Evolutionary conservation across 92 coral and sea anemone species (phyloP).

Genomic region (Parazoanthus atlanticus): DNA sequence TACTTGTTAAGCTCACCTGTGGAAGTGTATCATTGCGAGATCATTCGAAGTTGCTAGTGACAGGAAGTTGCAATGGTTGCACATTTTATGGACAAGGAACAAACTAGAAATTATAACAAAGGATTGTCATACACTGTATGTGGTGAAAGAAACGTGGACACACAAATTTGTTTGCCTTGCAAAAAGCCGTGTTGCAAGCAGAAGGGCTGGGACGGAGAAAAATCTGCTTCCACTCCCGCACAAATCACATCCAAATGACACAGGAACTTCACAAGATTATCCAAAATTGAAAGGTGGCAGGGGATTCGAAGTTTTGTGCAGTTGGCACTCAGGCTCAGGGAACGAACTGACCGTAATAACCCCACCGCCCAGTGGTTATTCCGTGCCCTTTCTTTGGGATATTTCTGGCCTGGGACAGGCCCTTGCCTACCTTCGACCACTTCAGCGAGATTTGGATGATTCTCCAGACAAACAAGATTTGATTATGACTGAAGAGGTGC

Average conservation of each 20-base stretch:
- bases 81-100: no score
- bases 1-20: no score
- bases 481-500: neutral
- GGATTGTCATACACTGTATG: no score
- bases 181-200: conserved; percentile 48
- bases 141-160: conserved; percentile 59
- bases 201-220: conserved; percentile 58
- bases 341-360: no score
- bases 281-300: no score
- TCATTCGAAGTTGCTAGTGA: no score
- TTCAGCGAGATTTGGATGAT: conserved; percentile 54
- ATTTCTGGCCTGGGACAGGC: conserved; percentile 59
- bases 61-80: no score
- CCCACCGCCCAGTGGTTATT: conserved; percentile 27
- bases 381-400: conserved; percentile 61
- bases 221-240: conserved; percentile 48
- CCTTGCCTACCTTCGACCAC: conserved; percentile 53
- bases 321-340: no score
- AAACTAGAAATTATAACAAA: no score
- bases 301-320: no score
- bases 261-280: conserved; percentile 2
- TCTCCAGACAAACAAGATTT: conserved; percentile 10
- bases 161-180: conserved; percentile 58
- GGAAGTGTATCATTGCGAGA: no score
- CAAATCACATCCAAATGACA: conserved; percentile 36